Evolutionary conservation across 1,140 invertebrate species (phyloP), one percentile per base, ranked within the genome.

Genomic region (Cydia fagiglandana): DNA sequence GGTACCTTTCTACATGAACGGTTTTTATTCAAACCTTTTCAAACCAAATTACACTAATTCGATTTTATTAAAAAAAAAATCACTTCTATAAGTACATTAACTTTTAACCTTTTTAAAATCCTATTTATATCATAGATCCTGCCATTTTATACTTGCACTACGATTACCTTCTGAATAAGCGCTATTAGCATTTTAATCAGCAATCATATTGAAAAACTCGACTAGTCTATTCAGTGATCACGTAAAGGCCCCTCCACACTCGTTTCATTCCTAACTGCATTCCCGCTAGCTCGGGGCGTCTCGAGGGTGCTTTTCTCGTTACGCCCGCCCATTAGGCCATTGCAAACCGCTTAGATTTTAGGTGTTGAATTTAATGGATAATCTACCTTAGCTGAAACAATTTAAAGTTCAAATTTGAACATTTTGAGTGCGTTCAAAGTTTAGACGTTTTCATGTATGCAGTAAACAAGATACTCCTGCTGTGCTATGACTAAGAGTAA

Each of bases 241-340:
- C n/a, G 34, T 70, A 70, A 70, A 45, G 34, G 20, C 66, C 34
- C 5, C 34, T 70, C 66, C 34, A 70, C 66, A 70, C 66, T 70
- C 34, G 38, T 68, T 68, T 68, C 64, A 41, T 70, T 41, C 17
- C 66, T 70, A 70, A 70, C 66, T 70, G 66, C 66, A 70, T 70
- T 70, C 66, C 30, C 66, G 66, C 17, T 70, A 41, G 34, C n/a
- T 41, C n/a, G 34, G 66, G n/a, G 30, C 66, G 66, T 70, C 66
- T 70, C 66, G 30, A 70, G 66, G 66, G 66, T 70, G 66, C 66
- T 70, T 70, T 70, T 34, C 66, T 70, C 34, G 66, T 41, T 70
- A 70, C 66, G 66, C 66, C 30, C 66, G 15, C 15, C 66, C 66
- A 70, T 70, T 70, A 70, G 66, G 66, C 66, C 17, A 38, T 15